phyloP scores from a whole-genome alignment of 2,888 invertebrate genomes.

The Aphrophora alni region DNA sequence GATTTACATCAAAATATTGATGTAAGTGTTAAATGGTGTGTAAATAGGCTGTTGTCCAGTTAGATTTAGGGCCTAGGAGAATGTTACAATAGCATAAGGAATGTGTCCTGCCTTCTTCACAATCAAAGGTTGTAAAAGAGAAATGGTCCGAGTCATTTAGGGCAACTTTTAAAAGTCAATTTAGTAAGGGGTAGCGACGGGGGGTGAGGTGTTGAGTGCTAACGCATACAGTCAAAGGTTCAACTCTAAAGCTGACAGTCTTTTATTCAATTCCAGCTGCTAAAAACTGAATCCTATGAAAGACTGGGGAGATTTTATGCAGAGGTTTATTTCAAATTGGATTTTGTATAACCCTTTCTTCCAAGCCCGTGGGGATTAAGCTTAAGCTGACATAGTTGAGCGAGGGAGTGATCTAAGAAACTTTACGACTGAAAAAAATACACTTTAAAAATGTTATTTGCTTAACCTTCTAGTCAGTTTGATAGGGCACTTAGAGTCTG shows the following conservation, averaged over 20 bases:
- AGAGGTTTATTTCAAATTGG: not conserved
- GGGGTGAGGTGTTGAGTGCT: not conserved
- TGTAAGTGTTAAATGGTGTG: slow-evolving; percentile 35
- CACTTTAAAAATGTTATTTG: too few relatives aligned
- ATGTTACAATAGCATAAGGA: not conserved
- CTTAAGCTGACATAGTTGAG: not conserved
- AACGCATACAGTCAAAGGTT: not conserved
- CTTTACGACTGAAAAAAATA: too few relatives aligned
- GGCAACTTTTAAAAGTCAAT: slow-evolving; percentile 27
- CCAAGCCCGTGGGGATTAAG: too few relatives aligned
- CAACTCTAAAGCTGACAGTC: not conserved
- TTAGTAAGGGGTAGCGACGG: not conserved
- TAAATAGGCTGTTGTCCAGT: slow-evolving; percentile 20
- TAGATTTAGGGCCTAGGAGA: not conserved
- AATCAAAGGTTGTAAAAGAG: not conserved
- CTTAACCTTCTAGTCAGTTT: too few relatives aligned
- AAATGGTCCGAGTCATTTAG: slow-evolving; percentile 20
- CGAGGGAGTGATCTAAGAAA: not conserved
- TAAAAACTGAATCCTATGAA: not conserved
- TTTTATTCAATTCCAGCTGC: not conserved
- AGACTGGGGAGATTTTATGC: not conserved
- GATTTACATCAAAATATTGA: slow-evolving; percentile 24
- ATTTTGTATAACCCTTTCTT: not conserved
- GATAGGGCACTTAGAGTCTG: too few relatives aligned
- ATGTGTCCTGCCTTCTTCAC: not conserved